phyloP scores from a whole-genome alignment of 2,113 vertebrate species.

The Ageneiosus marmoratus region DNA sequence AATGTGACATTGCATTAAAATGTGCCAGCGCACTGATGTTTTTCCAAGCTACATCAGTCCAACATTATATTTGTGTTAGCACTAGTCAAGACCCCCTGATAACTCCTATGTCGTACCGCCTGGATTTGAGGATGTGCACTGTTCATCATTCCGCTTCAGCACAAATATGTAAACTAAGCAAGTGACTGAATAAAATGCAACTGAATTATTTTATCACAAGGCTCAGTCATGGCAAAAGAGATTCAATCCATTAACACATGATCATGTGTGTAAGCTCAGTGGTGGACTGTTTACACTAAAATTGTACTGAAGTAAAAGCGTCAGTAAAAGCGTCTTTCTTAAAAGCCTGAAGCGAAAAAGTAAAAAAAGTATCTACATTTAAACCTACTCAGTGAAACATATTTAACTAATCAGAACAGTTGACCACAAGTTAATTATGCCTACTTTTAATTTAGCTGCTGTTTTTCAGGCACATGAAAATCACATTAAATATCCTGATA shows the following conservation, averaged over 20 bases:
- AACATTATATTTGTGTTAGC: not conserved
- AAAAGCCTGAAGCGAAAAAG: too few species aligned
- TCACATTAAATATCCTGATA: not conserved
- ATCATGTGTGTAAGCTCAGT: not conserved
- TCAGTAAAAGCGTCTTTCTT: too few species aligned
- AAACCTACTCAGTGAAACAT: not conserved
- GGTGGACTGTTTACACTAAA: not conserved
- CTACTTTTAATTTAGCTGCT: not conserved
- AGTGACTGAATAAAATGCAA: not conserved
- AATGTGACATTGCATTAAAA: not conserved
- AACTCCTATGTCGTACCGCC: not conserved
- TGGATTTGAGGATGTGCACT: not conserved
- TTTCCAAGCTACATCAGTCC: not conserved
- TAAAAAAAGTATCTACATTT: too few species aligned
- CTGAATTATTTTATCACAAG: not conserved
- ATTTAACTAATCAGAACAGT: not conserved
- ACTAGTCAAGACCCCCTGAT: not conserved
- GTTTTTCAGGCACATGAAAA: not conserved
- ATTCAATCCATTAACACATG: not conserved
- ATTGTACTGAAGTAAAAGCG: not conserved
- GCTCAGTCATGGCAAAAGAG: not conserved
- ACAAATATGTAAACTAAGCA: not conserved
- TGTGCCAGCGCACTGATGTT: not conserved
- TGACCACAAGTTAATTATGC: too few species aligned
- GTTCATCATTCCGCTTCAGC: not conserved